These are phyloP conservation scores for Axinella damicornis DNA, from an alignment of 37 sponge, comb jelly and placozoan genomes.

Conservation along the genomic window DNA sequence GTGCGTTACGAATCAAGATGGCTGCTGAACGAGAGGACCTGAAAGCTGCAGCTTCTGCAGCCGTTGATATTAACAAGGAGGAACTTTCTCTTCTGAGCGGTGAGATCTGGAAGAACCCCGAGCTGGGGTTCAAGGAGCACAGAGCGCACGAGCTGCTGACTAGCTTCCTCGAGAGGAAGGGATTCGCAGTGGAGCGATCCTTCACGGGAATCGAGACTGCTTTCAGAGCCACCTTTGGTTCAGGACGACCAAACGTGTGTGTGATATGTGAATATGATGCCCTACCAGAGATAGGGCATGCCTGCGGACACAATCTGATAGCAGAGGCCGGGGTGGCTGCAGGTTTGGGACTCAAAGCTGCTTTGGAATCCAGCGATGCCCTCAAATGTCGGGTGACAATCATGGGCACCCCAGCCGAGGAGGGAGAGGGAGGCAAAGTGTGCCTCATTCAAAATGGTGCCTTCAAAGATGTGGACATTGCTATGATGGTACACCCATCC, in stretches of 20 bases:
- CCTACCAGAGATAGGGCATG: conserved; percentile 88
- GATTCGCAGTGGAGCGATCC: conserved; percentile 51
- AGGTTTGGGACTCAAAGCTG: conserved; percentile 85
- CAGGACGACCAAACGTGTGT: conserved; percentile 67
- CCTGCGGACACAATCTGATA: conserved; percentile 91
- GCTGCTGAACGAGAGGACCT: too few species aligned
- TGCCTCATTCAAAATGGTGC: conserved; percentile 76
- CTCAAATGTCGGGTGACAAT: conserved; percentile 69
- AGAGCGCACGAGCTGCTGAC: conserved; percentile 40
- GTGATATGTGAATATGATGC: conserved; percentile 91
- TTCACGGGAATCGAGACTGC: conserved; percentile 68
- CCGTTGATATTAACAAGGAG: not conserved
- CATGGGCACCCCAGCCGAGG: conserved; percentile 94
- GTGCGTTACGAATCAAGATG: too few species aligned
- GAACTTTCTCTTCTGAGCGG: conserved; percentile 55
- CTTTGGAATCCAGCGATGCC: conserved; percentile 43
- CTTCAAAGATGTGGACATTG: conserved; percentile 85
- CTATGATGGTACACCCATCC: conserved; percentile 94
- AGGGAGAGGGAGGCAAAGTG: conserved; percentile 86
- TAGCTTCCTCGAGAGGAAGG: conserved; percentile 62
- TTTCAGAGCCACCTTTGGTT: conserved; percentile 74
- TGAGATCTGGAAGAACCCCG: conserved; percentile 79
- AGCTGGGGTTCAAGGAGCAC: conserved; percentile 62
- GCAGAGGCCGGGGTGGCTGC: conserved; percentile 87
- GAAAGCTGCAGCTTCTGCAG: conserved; percentile 2